Evolutionary conservation across 2,113 vertebrate genomes (phyloP), one percentile per base, ranked within the genome.

Genomic region (Sylvia atricapilla): DNA sequence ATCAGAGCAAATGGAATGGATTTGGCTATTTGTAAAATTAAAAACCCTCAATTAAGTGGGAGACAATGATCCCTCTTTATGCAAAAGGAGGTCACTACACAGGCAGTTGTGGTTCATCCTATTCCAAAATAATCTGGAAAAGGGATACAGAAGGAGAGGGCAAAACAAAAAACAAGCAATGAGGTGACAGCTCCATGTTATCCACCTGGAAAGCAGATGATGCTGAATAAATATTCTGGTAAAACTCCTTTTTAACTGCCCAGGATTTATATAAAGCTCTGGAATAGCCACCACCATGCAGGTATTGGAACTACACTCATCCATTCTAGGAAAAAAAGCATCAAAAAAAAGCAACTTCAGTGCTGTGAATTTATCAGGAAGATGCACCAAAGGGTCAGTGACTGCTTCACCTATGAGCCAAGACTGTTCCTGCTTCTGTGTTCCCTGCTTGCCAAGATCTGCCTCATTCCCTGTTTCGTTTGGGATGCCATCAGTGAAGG

Each of bases 371-470:
- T 55, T 27, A 25, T 55, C 53, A 77, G 49, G 31, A 64, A n/a
- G 49, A 39, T 18, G n/a, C 49, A 55, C 21, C 31, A 47, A 46
- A 23, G 2, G 13, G 27, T 35, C 31, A 41, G 12, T 3, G 2
- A 22, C 37, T 66, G 47, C 56, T 83, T 39, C 52, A 47, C 6
- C 50, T 1, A 0, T 1, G 2, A 84, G 39, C 20, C 7, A 1
- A 83, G 50, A 47, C 17, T 1, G 0, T 9, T 75, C n/a, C 39
- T 55, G n/a, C 15, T 37, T 64, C 53, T 0, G 0, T 39, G 41
- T 33, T 84, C 56, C 28, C 55, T 9, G 4, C 13, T 19, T 1
- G 0, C 56, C 3, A 5, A 68, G 30, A 74, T 78, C 16, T 20
- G 13, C 37, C 68, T 76, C 67, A 27, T 33, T 9, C 9, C 74